phyloP scores from a whole-genome alignment of 2,888 invertebrate species.

The Kuschelorhynchus macadamiae region DNA sequence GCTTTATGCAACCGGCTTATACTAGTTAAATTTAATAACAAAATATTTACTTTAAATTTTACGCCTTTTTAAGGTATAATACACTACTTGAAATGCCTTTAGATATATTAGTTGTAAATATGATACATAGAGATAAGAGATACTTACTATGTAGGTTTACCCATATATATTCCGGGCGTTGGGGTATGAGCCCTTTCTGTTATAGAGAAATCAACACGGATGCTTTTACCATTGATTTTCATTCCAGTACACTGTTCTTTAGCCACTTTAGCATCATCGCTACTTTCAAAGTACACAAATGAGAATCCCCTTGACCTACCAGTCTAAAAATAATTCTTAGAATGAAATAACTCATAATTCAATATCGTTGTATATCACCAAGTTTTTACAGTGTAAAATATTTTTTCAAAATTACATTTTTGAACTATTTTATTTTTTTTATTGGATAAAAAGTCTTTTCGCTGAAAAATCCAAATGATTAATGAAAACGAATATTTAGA shows the following conservation, averaged over 20 bases:
- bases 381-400: too few relatives aligned
- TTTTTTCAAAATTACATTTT: neutral
- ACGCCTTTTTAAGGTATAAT: too few relatives aligned
- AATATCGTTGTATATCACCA: too few relatives aligned
- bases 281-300: slow-evolving; percentile 92
- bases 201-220: slow-evolving; percentile 96
- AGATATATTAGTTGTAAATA: too few relatives aligned
- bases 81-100: too few relatives aligned
- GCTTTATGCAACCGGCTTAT: too few relatives aligned
- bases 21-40: too few relatives aligned
- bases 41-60: too few relatives aligned
- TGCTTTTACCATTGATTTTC: slow-evolving; percentile 93
- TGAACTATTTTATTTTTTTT: neutral
- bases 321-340: slow-evolving; percentile 73
- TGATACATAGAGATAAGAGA: neutral
- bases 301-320: slow-evolving; percentile 96
- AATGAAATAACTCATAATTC: too few relatives aligned
- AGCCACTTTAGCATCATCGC: slow-evolving; percentile 92
- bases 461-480: slow-evolving; percentile 46
- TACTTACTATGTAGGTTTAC: slow-evolving; percentile 84
- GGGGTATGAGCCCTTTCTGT: slow-evolving; percentile 97
- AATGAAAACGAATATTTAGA: neutral
- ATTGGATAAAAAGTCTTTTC: too few relatives aligned
- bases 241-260: slow-evolving; percentile 95
- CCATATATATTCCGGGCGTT: slow-evolving; percentile 98